Evolutionary conservation across 2,888 invertebrate species (phyloP).

Genomic region (Piscicola geometra): DNA sequence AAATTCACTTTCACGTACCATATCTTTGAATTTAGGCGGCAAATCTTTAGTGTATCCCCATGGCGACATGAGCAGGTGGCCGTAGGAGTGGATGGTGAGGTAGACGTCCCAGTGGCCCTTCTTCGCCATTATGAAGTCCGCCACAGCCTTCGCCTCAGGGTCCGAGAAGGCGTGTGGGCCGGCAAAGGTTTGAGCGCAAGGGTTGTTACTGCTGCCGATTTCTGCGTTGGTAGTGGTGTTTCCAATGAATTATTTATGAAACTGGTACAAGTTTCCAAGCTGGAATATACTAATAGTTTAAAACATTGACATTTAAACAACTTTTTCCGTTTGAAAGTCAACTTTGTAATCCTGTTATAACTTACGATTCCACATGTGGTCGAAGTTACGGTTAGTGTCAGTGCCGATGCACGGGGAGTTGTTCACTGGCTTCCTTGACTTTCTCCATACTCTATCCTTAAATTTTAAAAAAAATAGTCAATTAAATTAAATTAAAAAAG

Average conservation of each 20-base stretch:
- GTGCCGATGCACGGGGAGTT: slow-evolving; percentile 39
- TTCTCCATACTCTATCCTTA: slow-evolving; percentile 41
- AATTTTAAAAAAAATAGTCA: neutral
- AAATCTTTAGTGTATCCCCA: slow-evolving; percentile 51
- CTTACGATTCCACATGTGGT: slow-evolving; percentile 31
- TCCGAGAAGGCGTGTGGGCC: slow-evolving; percentile 42
- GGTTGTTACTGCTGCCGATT: slow-evolving; percentile 39
- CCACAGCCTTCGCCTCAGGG: slow-evolving; percentile 40
- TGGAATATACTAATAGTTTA: no score
- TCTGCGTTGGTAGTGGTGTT: no score
- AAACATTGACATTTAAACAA: no score
- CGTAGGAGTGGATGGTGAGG: slow-evolving; percentile 70
- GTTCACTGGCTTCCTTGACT: slow-evolving; percentile 25
- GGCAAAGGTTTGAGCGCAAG: slow-evolving; percentile 44
- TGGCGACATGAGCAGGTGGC: slow-evolving; percentile 61
- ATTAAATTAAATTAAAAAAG: no score
- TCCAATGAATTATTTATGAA: no score
- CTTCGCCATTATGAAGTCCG: slow-evolving; percentile 36
- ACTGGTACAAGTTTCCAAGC: no score
- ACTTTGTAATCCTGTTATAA: no score
- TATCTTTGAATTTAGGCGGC: slow-evolving; percentile 45
- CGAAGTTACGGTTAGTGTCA: slow-evolving; percentile 44
- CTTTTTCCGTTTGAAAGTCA: no score
- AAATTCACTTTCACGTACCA: no score
- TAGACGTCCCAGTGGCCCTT: slow-evolving; percentile 54